Conservation (phyloP, 2,797 vertebrate species). For the Sebastes trivittatus region DNA sequence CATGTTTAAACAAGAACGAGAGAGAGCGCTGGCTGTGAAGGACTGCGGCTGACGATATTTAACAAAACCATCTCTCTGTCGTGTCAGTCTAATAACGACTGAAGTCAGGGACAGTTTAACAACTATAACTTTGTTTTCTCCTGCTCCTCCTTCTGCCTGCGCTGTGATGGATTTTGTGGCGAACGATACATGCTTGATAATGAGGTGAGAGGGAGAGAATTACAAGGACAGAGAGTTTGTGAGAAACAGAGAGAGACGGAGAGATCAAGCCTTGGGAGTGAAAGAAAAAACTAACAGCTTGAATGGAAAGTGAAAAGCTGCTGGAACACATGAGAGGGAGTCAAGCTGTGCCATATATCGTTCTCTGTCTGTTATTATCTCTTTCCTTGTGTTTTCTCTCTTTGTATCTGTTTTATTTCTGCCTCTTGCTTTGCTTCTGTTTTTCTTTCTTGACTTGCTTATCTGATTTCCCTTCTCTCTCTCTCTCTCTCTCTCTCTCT, state of each 20-base stretch:
- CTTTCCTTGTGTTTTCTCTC: constrained; percentile 4
- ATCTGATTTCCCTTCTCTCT: constrained; percentile 9
- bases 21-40: neutral
- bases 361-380: constrained; percentile 11
- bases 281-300: neutral
- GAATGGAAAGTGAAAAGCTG: constrained; percentile 32
- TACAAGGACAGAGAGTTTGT: constrained; percentile 11
- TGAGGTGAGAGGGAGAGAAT: constrained; percentile 38
- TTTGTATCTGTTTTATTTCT: constrained; percentile 27
- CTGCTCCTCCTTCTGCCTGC: neutral
- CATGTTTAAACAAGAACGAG: neutral
- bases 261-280: neutral
- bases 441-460: constrained; percentile 20
- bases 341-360: constrained; percentile 13
- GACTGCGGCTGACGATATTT: constrained; percentile 3
- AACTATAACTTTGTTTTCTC: neutral
- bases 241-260: neutral
- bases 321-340: constrained; percentile 5
- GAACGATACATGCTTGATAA: constrained; percentile 27
- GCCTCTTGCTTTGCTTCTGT: neutral
- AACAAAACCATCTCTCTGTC: constrained; percentile 13
- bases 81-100: constrained; percentile 12
- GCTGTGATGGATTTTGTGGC: constrained; percentile 20
- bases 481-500: neutral
- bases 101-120: neutral